Base-by-base conservation (phyloP, 2,113 vertebrate genomes). In the Carassius auratus region DNA sequence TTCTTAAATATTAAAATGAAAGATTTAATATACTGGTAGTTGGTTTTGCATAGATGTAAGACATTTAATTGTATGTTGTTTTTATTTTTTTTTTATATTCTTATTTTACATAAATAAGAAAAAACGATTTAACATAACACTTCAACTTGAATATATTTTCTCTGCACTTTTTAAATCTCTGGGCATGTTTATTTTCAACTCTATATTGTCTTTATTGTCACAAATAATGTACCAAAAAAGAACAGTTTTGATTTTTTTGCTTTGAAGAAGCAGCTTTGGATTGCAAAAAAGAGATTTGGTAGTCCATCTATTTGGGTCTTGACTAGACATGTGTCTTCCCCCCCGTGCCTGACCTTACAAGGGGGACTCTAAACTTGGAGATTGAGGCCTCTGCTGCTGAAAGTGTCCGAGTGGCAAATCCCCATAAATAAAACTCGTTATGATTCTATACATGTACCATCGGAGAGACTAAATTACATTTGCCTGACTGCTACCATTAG, bases 301-400 rank as follows among this genome's bases (percentile, higher is more conserved):
- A 33, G 15, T 68, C 62, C 2, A 14, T 91, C 87, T 91, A 89
- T 89, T 90, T 87, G 83, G 76, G 80, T 91, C 86, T 66, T 86
- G 89, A 88, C 80, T 73, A 83, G 89, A 85, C 88, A 87, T 87
- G 84, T 90, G 90, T 69, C 61, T 74, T 45, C 89, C 86, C 78
- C 85, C 81, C 66, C 74, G 13, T 15, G 26, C 84, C 85, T 92
- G 86, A 12, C 90, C 90, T 75, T 92, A 92, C 90, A 94, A 90
- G 94, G 94, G 81, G 76, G 76, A 71, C 86, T 89, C 93, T 94
- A 94, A 94, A 93, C 90, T 94, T 89, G 92, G 92, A 93, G 87
- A 88, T 86, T 86, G 50, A 87, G 88, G 87, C 89, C 91, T 87
- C 90, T 89, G 89, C 89, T 76, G 48, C 90, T 84, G 74, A 81